Evolutionary conservation across 2,888 invertebrate species (phyloP).

Genomic region (Ichneumoninae sp.): DNA sequence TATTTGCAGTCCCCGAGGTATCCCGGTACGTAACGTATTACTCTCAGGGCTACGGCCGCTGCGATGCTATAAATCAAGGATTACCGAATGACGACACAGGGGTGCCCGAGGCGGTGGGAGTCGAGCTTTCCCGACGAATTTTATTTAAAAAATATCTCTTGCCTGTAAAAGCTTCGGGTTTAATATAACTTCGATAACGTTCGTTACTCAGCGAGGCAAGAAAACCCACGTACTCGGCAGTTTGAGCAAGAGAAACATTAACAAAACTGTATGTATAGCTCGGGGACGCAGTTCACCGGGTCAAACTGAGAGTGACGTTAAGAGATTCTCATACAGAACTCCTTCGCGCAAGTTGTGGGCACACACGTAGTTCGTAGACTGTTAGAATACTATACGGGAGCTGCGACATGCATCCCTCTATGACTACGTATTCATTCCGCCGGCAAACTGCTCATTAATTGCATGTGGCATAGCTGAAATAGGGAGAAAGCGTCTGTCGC

Average conservation of each 20-base stretch:
- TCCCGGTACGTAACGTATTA: constrained; percentile 8
- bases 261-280: not conserved
- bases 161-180: constrained; percentile 35
- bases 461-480: not conserved
- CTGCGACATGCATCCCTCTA: not conserved
- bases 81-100: constrained; percentile 35
- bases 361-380: not conserved
- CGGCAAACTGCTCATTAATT: constrained; percentile 38
- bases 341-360: not conserved
- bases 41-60: constrained; percentile 11
- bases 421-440: not conserved
- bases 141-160: constrained; percentile 4
- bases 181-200: constrained; percentile 55
- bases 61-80: constrained; percentile 47
- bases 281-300: not conserved
- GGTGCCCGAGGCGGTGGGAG: not conserved
- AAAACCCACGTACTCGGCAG: constrained; percentile 16
- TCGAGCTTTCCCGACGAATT: constrained; percentile 34
- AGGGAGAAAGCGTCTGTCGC: not conserved
- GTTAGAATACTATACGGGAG: not conserved
- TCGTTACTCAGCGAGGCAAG: constrained; percentile 44
- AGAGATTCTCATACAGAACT: not conserved
- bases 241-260: constrained; percentile 14
- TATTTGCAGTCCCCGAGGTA: constrained; percentile 30
- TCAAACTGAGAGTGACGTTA: not conserved